phyloP scores from a whole-genome alignment of 2,797 vertebrate species.

The Phylloscopus collybita region DNA sequence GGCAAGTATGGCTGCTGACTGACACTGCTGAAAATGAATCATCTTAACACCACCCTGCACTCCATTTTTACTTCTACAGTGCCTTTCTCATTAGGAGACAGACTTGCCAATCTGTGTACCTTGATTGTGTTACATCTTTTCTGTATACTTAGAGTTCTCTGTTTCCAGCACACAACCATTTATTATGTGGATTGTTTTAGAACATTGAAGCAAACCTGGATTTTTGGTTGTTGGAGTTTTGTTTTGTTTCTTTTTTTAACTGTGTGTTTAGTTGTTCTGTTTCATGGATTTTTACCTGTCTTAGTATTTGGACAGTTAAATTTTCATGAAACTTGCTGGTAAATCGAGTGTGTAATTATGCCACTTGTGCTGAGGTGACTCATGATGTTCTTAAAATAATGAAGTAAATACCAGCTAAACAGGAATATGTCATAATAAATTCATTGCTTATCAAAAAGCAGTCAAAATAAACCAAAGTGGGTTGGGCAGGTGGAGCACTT shows the following conservation, averaged over 20 bases:
- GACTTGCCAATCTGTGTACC: background rate
- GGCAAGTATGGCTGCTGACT: background rate
- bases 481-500: background rate
- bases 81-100: background rate
- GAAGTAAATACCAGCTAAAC: background rate
- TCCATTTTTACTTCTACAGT: background rate
- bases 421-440: background rate
- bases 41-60: background rate
- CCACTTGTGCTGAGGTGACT: background rate
- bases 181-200: background rate
- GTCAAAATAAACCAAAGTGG: background rate
- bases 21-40: background rate
- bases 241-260: background rate
- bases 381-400: background rate
- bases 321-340: background rate
- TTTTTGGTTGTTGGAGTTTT: background rate
- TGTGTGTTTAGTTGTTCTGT: background rate
- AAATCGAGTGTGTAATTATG: background rate
- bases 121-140: background rate
- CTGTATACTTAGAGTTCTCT: background rate
- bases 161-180: background rate
- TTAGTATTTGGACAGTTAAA: background rate
- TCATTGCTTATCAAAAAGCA: background rate
- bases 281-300: background rate
- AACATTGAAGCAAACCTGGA: background rate